Evolutionary conservation across 2,888 invertebrate genomes (phyloP).

Genomic region (Drosophila robusta): DNA sequence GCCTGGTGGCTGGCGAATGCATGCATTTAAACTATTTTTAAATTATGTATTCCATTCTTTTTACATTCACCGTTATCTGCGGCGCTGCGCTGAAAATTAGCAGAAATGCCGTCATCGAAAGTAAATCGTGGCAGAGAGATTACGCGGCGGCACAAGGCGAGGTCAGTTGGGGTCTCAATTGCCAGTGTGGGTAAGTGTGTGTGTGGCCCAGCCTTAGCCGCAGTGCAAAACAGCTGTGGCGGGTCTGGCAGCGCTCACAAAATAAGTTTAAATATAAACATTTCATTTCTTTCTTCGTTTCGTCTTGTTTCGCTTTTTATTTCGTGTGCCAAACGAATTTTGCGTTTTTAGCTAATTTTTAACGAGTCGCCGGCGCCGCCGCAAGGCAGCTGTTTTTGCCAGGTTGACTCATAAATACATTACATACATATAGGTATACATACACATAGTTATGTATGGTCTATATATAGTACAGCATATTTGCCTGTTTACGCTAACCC

Average conservation of each 20-base stretch:
- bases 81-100: conserved; percentile 25
- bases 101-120: conserved; percentile 70
- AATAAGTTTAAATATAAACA: conserved; percentile 51
- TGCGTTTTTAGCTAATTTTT: conserved; percentile 54
- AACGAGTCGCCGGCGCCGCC: conserved; percentile 32
- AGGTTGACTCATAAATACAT: conserved; percentile 32
- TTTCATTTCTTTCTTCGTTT: conserved; percentile 15
- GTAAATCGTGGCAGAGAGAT: conserved; percentile 32
- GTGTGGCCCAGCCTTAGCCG: conserved; percentile 13
- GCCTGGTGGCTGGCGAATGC: conserved; percentile 10
- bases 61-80: conserved; percentile 18
- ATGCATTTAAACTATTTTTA: conserved; percentile 50
- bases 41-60: conserved; percentile 4
- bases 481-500: conserved; percentile 35
- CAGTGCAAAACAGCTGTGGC: conserved; percentile 55
- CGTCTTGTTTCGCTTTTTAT: not conserved
- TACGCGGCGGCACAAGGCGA: conserved; percentile 51
- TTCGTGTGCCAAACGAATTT: conserved; percentile 41
- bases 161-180: conserved; percentile 49
- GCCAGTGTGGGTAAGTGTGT: not conserved
- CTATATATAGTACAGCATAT: not conserved
- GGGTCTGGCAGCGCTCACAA: conserved; percentile 23
- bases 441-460: not conserved
- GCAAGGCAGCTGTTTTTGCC: conserved; percentile 36
- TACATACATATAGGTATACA: not conserved